Base-by-base conservation (phyloP, 2,797 vertebrate genomes). In the Muscicapa striata region DNA sequence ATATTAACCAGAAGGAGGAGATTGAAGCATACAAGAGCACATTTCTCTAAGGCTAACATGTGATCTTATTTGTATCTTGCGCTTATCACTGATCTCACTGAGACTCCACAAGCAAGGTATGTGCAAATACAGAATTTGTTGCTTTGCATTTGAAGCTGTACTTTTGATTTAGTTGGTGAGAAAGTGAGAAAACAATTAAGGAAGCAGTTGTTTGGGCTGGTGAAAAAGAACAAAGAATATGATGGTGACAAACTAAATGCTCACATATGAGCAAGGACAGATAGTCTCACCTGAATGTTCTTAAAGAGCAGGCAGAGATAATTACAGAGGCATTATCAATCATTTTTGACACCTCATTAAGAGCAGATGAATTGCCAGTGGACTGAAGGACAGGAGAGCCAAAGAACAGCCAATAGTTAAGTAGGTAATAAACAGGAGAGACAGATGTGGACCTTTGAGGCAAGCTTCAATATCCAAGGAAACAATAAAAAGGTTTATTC, bases 261-360 rank as follows among this genome's bases (percentile, higher is more conserved):
- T 92, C 29, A 30, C 17, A 43, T 66, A 58, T 77, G 66, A 89
- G 46, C 83, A 84, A 94, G 84, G 85, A 59, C 87, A 89, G 58
- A 95, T 58, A 88, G 83, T 93, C 75, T 92, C 89, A 72, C 61
- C 58, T 87, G 48, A 81, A 80, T 72, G 57, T 89, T 95, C 83
- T 95, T 94, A 93, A 96, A 94, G 83, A 91, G 58, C 52, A 87
- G 51, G 24, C 62, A 92, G 54, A 87, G 64, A 87, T 81, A 87
- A 86, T 93, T 78, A 85, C 70, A 61, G 48, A 87, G 52, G 20
- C 41, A 16, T 87, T 91, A 95, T 93, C 89, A 89, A 94, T 96
- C 78, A 94, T 95, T 97, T 96, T 86, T 97, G 90, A 88, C 91
- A 96, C 67, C 14, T 95, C 76, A 95, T 94, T 91, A 93, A 92